Evolutionary conservation across 2,888 invertebrate species (phyloP), one percentile per base, ranked within the genome.

Genomic region (Apamea epomidion): DNA sequence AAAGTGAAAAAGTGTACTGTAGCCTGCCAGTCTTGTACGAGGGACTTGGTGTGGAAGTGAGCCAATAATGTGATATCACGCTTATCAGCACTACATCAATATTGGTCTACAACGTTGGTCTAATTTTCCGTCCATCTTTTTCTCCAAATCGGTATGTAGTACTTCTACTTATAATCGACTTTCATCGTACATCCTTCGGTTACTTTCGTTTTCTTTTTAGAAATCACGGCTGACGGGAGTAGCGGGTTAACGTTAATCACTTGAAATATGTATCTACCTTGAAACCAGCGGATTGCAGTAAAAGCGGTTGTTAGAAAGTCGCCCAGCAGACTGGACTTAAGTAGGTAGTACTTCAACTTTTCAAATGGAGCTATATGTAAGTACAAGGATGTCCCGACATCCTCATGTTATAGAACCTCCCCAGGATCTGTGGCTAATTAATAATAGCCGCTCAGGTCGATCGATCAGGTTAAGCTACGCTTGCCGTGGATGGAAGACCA

Each of bases 261-360:
- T 51, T 62, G n/a, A 81, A 62, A 60, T 62, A 76, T 6, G n/a
- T 45, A 72, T 16, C 8, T 72, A 42, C 16, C 58, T 67, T 62
- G 78, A n/a, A 62, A 70, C 54, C 32, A 70, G 78, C 73, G 58
- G 76, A 83, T 79, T 73, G 70, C 74, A 87, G 89, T 89, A 91
- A 91, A 91, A 89, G 91, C 84, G 83, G 83, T 68, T 81, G 86
- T 76, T 91, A 91, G 92, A 92, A 92, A 92, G 91, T 88, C 84
- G 87, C 83, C 65, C 65, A 82, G 70, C 65, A 83, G 74, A 73
- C 69, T 82, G 67, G 81, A 51, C 77, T 67, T 37, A 45, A 67
- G 25, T 62, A 45, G 72, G 25, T 18, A 21, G 37, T 75, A n/a
- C 37, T 51, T 60, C 64, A 58, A 69, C 73, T 62, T 78, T 37